A percentile compares a stretch with the other conserved stretches of the same genome.
These are phyloP conservation scores for Rhynchotus rufescens DNA, from an alignment of 2,797 vertebrate genomes.

Conservation along the genomic window DNA sequence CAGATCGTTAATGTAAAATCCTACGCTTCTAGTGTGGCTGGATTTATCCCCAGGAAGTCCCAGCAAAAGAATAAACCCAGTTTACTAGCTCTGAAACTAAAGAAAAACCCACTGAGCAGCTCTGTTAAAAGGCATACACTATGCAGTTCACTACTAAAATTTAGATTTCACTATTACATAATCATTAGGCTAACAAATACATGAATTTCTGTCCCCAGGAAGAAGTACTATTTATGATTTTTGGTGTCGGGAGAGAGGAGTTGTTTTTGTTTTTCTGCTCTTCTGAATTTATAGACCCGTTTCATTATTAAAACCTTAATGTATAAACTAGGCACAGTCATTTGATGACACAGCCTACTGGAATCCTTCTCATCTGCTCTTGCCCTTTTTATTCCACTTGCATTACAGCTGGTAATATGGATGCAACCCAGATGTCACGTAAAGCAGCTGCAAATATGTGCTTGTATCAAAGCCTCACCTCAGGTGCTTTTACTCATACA, in stretches of 20 bases:
- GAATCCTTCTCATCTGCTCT: conserved; percentile 54
- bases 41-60: background rate
- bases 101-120: background rate
- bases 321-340: conserved; percentile 43
- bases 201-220: too few relatives aligned
- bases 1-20: conserved; percentile 1
- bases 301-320: conserved; percentile 15
- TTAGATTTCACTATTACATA: background rate
- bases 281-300: background rate
- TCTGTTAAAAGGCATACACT: background rate
- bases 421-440: conserved; percentile 70
- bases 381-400: conserved; percentile 58
- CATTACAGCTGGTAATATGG: conserved; percentile 49
- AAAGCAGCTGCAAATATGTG: conserved; percentile 67
- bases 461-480: conserved; percentile 23
- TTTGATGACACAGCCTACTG: conserved; percentile 50
- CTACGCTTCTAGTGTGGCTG: background rate
- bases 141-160: background rate
- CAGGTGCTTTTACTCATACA: conserved; percentile 20
- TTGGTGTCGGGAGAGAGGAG: too few relatives aligned
- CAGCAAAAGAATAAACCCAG: background rate
- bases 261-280: background rate
- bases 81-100: background rate
- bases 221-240: too few relatives aligned
- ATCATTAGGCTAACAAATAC: background rate